These are phyloP conservation scores for Phenacoccus solenopsis DNA, from an alignment of 1,140 invertebrate genomes.

Conservation along the genomic window DNA sequence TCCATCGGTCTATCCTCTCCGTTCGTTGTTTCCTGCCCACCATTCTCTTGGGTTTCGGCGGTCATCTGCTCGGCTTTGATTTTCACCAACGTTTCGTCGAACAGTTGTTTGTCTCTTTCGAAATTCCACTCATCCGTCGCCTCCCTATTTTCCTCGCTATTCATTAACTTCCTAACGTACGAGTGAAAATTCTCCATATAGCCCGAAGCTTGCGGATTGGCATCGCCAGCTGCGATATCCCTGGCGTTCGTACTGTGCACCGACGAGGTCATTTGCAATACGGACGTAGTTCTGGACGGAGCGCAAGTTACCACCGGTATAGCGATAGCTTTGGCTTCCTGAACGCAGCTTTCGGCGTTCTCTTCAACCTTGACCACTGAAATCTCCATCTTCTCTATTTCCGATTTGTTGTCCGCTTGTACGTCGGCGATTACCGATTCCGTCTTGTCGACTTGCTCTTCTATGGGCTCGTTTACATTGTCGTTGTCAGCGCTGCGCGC, in stretches of 20 bases:
- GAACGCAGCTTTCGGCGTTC: neutral
- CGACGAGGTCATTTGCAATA: conserved; percentile 9
- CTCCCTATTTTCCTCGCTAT: neutral
- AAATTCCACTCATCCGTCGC: neutral
- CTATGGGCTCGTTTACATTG: neutral
- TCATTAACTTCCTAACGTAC: neutral
- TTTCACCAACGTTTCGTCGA: conserved; percentile 9
- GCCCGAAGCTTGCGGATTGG: neutral
- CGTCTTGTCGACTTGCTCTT: neutral
- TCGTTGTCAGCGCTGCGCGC: conserved; percentile 10
- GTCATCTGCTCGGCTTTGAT: neutral
- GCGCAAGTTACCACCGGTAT: neutral
- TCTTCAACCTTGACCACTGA: too few relatives aligned
- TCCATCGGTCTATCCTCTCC: neutral
- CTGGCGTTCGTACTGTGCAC: neutral
- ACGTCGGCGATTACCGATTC: neutral
- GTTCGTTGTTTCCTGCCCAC: neutral
- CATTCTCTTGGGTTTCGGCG: neutral
- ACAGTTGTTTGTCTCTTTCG: neutral
- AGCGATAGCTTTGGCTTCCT: neutral
- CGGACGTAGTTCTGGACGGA: conserved; percentile 14
- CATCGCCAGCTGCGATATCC: neutral
- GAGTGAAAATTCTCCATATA: conserved; percentile 1
- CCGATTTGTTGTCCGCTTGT: too few relatives aligned
- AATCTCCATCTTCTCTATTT: too few relatives aligned